Evolutionary conservation across 2,888 invertebrate genomes (phyloP).

Genomic region (Torymus tubicola): DNA sequence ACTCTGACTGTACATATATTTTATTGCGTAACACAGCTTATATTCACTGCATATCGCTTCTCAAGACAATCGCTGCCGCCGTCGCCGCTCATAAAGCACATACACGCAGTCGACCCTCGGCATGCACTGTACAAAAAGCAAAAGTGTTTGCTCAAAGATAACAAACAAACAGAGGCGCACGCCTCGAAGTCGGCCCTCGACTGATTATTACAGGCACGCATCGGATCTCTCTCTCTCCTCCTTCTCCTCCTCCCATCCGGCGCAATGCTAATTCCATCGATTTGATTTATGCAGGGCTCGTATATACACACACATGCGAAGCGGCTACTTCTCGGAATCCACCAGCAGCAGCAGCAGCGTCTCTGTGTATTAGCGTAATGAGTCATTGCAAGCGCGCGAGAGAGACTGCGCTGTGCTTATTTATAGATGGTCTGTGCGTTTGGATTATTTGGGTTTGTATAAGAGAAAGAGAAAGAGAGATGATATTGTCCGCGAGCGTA

Average conservation of each 20-base stretch:
- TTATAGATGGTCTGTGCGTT: slow-evolving; percentile 13
- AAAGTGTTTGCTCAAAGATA: slow-evolving; percentile 23
- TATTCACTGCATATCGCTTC: no score
- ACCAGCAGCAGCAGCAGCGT: slow-evolving; percentile 7
- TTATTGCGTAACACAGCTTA: no score
- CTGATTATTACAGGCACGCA: background rate
- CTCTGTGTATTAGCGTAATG: slow-evolving; percentile 10
- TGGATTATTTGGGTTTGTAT: slow-evolving; percentile 28
- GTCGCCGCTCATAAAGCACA: no score
- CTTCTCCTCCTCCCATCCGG: background rate
- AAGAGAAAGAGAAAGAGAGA: background rate
- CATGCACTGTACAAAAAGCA: background rate
- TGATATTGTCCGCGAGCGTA: background rate
- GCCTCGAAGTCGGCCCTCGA: background rate
- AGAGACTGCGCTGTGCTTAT: background rate
- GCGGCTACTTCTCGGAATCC: slow-evolving; percentile 34
- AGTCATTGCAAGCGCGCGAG: slow-evolving; percentile 11
- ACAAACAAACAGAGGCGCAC: background rate
- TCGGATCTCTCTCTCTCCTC: background rate
- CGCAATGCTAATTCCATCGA: slow-evolving; percentile 37
- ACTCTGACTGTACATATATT: no score
- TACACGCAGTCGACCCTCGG: no score
- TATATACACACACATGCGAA: background rate
- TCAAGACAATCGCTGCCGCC: no score
- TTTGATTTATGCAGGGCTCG: slow-evolving; percentile 39